These are phyloP conservation scores for Pachymerium ferrugineum DNA, from an alignment of 2,888 invertebrate genomes.

Conservation along the genomic window DNA sequence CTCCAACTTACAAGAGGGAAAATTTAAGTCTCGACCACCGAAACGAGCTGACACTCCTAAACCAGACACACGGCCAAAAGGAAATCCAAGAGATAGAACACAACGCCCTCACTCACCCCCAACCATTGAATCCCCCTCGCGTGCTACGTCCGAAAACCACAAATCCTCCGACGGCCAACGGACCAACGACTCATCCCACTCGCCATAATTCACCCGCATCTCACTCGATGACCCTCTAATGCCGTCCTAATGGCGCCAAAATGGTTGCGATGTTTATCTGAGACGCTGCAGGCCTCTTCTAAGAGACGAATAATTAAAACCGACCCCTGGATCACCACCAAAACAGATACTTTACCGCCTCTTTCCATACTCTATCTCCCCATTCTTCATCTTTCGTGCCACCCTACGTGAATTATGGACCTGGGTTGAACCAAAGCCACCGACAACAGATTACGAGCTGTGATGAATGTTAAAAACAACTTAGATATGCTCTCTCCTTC, in stretches of 20 bases:
- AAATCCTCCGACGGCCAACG: constrained; percentile 20
- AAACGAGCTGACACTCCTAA: constrained; percentile 19
- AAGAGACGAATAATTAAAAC: constrained; percentile 14
- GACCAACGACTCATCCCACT: constrained; percentile 23
- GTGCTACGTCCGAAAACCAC: constrained; percentile 14
- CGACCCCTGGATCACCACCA: constrained; percentile 24
- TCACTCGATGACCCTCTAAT: constrained; percentile 10
- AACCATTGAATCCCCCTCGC: not conserved
- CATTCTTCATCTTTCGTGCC: not conserved
- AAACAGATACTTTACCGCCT: not conserved
- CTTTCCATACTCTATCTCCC: not conserved
- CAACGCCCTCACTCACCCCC: not conserved
- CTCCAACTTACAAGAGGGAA: constrained; percentile 23
- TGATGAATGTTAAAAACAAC: constrained; percentile 17
- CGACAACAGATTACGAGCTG: not conserved
- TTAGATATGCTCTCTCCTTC: too few relatives aligned
- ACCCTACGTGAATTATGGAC: not conserved
- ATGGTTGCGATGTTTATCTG: constrained; percentile 25
- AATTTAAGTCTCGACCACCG: constrained; percentile 24
- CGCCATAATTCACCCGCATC: constrained; percentile 27
- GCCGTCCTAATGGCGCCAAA: constrained; percentile 23
- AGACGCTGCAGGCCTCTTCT: constrained; percentile 7
- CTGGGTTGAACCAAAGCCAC: not conserved
- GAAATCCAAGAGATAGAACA: not conserved
- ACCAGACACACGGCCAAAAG: not conserved